Evolutionary conservation across 2,888 invertebrate species (phyloP), one percentile per base, ranked within the genome.

Genomic region (Ypsolopha scabrella): DNA sequence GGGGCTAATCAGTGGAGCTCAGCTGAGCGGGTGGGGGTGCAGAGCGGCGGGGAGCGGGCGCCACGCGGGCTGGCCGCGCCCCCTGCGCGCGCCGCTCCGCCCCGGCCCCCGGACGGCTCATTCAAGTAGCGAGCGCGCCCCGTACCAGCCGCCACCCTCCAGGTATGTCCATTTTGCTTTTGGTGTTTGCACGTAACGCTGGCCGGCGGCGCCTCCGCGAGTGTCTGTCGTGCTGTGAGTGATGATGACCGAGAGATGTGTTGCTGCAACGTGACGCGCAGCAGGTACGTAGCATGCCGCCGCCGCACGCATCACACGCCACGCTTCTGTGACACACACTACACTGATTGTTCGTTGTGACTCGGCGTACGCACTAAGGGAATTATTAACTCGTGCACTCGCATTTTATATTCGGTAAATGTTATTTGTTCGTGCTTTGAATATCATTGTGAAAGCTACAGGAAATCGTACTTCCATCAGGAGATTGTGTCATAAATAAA

Each of bases 1-100:
- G 82, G 51, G 77, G 82, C 81, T 85, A 83, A 85, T 83, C 82
- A 78, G 53, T 44, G 48, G 80, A 77, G 78, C 82, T 79, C 82
- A 83, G 83, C 81, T 82, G 82, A 80, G 77, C 75, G 75, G 75
- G 71, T 75, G 72, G 72, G 65, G 69, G 45, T 9, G 45, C 0
- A 65, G 63, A 53, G 50, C 60, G 61, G 63, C 61, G 60, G 58
- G 59, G 58, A 68, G 69, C 79, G 68, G 87, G 87, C 87, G 83
- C 82, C 83, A 82, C 83, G 85, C 83, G 77, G 85, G 79, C 83
- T 83, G 70, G 83, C 80, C 89, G 89, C 90, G 90, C 90, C 86
- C 87, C 87, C 80, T 82, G 83, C 86, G 87, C 88, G 89, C 87
- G 88, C 88, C 88, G 88, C 79, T 24, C 73, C 71, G 70, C 72